Evolutionary conservation across 2,113 vertebrate genomes (phyloP), one percentile per base, ranked within the genome.

Genomic region (Corythoichthys intestinalis): DNA sequence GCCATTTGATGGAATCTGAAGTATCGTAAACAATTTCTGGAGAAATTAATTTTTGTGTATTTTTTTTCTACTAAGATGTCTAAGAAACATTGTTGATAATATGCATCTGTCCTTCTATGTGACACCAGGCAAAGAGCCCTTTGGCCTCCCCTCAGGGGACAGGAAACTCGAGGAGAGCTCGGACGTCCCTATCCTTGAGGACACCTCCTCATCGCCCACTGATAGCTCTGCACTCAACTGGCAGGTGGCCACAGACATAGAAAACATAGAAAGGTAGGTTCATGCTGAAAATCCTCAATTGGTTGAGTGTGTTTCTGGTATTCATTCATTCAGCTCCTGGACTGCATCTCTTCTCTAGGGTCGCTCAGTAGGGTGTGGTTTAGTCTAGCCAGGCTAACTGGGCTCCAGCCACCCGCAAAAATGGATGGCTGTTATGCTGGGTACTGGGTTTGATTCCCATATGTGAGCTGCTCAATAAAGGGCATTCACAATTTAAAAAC

Each of bases 201-300:
- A 98, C 74, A 93, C 91, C 0, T 94, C 93, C 1, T 93, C 94
- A 58, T 93, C 95, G 74, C 94, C 93, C n/a, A 79, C 86, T 81
- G 95, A 96, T 74, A 89, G 83, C 81, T 93, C 94, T 77, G 94
- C 96, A 71, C 93, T 95, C 77, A 90, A 90, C 85, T 95, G 93
- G 94, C 94, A 95, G 86, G 93, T 97, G 91, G 95, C 94, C 86
- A 93, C 91, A 56, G 96, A 98, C 86, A 97, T 97, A 73, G 95
- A 98, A 83, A 97, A 96, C 85, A 96, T 94, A 58, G 96, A 98
- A 88, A 95, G 90, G 96, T 97, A 77, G 10, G 81, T 76, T 1
- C n/a, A 72, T 34, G 8, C 28, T 57, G 13, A 12, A 38, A 7
- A n/a, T 71, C 4, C 54, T 37, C 12, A 28, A 13, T 37, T 28